A percentile compares a stretch with the other conserved stretches of the same genome.
Evolutionary conservation across 1,140 invertebrate species (phyloP).

Genomic region (Reticulitermes speratus): DNA sequence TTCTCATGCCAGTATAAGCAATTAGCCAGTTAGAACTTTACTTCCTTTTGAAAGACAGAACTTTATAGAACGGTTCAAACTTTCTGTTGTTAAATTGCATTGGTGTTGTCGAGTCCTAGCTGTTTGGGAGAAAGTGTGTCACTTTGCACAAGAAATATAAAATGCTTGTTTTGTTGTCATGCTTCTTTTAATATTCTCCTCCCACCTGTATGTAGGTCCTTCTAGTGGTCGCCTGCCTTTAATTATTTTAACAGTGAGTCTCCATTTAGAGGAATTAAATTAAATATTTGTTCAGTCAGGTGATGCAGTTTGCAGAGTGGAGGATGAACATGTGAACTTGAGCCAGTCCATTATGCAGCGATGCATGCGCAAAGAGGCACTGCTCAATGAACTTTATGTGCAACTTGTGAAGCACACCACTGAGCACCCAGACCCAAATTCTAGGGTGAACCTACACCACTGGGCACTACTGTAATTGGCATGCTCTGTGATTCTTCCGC

Average conservation of each 20-base stretch:
- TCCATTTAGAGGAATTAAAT: neutral
- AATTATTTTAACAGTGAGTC: neutral
- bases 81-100: no score
- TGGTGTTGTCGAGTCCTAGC: no score
- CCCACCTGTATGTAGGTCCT: no score
- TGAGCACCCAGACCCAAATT: slow-evolving; percentile 89
- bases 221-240: no score
- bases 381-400: slow-evolving; percentile 88
- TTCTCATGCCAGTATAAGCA: no score
- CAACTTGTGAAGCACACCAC: slow-evolving; percentile 94
- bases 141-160: no score
- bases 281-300: slow-evolving; percentile 37
- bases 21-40: no score
- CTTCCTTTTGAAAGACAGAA: no score
- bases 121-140: no score
- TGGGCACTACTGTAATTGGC: slow-evolving; percentile 90
- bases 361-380: slow-evolving; percentile 83
- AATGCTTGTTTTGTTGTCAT: no score
- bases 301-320: slow-evolving; percentile 61
- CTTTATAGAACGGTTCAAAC: no score
- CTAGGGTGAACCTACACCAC: slow-evolving; percentile 80
- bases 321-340: slow-evolving; percentile 85
- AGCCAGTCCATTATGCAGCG: slow-evolving; percentile 87
- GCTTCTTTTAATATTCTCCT: no score
- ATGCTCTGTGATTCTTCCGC: slow-evolving; percentile 84